Evolutionary conservation across 1,140 invertebrate species (phyloP), one percentile per base, ranked within the genome.

Genomic region (Nebria ingens): DNA sequence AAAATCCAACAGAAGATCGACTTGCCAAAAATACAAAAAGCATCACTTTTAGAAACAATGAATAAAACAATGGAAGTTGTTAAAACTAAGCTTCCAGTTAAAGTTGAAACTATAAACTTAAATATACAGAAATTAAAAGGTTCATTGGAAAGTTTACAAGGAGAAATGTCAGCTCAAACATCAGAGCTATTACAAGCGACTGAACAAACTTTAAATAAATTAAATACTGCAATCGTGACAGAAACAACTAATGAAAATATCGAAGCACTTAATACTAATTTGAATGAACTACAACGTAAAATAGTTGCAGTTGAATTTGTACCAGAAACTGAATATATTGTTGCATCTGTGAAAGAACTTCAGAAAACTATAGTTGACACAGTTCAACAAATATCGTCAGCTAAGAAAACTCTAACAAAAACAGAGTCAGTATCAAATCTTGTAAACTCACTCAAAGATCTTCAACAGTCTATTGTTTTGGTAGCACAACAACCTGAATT

Each of bases 401-500:
- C 6, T 20, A 45, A 51, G 2, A 58, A 50, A 19, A 2, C 20
- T 15, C 42, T 19, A 11, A 23, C 42, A 15, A 21, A 56, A 38
- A 38, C 55, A 15, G 1, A 1, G 1, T n/a, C 23, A 17, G 20
- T 58, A 3, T n/a, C n/a, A 6, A 15, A 38, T 20, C 40, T 58
- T 19, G 34, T 25, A 52, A 19, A 53, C 21, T 59, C 61, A 21
- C 50, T 65, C 22, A 58, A 58, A 45, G 21, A 52, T 29, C 45
- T 65, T 20, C 54, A 60, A 25, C 21, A 40, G 25, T 40, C 13
- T 62, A 71, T 59, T 64, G 67, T 55, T 55, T 68, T 19, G 59
- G 70, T 64, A 61, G 66, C 42, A 64, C 64, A 15, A 60, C 66
- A 54, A 51, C 64, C 6, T 45, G 51, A 49, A 51, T 58, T 11